Base-by-base conservation (phyloP, 2,797 vertebrate genomes). In the Alosa sapidissima region DNA sequence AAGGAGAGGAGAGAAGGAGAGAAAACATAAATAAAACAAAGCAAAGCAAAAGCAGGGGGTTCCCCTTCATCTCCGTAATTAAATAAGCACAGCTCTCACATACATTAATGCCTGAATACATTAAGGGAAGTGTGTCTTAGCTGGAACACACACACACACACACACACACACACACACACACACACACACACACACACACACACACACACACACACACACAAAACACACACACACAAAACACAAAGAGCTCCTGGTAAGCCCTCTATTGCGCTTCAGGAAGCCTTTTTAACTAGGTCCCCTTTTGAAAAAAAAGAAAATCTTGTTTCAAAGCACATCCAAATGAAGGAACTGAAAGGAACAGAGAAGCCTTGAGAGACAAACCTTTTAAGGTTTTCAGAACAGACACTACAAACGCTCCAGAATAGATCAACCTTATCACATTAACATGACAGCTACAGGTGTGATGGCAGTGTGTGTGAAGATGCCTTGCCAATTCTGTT, bases 191-290 rank as follows among this genome's bases (percentile, higher is more conserved):
- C 60, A n/a, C 28, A 72, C n/a, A 83, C 48, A 72, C 60, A 83
- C 60, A 83, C 41, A 51, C 65, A 84, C 60, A 84, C 47, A 54
- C 60, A 84, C 47, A 81, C 82, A 68, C 55, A 83, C 83, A 82
- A 55, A 58, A 65, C 36, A 8, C 55, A 83, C 82, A 65, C 60
- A n/a, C 28, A 28, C 28, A 28, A 65, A 10, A 65, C 72, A 47
- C 72, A 78, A 19, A 78, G 5, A 78, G 36, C 72, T 47, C 36
- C 19, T 78, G 36, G 14, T 78, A 36, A 21, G 19, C 16, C 41
- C 41, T 78, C 19, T 16, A 45, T 78, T 36, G 36, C 41, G 41
- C 16, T 21, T 2, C 68, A 41, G 68, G 33, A 41, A 19, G 68
- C 36, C 33, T 41, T 72, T 72, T 41, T 4, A 78, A 78, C 16